Evolutionary conservation across 1,140 invertebrate species (phyloP), one percentile per base, ranked within the genome.

Genomic region (Cotesia chilonis): DNA sequence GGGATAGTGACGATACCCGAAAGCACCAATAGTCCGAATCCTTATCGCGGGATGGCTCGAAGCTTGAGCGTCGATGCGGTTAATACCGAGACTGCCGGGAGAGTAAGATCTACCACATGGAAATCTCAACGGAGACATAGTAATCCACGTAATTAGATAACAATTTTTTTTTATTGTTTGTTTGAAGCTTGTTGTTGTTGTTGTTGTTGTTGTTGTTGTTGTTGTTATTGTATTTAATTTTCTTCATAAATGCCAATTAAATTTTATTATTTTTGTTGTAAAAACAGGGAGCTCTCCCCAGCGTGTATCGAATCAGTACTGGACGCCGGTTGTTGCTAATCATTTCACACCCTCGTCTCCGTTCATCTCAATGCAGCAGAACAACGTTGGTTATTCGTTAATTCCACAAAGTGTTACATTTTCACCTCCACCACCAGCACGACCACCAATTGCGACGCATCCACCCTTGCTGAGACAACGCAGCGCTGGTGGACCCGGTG

Each of bases 11-110:
- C 82, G 28, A 75, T 82, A 55, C 75, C 75, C 71, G 82, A 84
- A 73, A 80, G 82, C 73, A 77, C 82, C 65, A 72, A 77, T 7
- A 47, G 7, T 14, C 76, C 77, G 41, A 81, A 83, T 77, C 84
- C 83, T 72, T 85, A 86, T 74, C 88, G 88, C 68, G 89, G 88
- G 4, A 85, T 88, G 20, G 89, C 89, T 61, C 88, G 92, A 17
- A 93, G 92, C 68, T 88, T 93, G 59, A 93, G 92, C 68, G 90
- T 93, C 37, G 93, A 94, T 82, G 92, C 92, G n/a, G 92, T 94
- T 14, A 91, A 94, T 79, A 94, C 92, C 12, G 92, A 92, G 71
- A 90, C 89, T 6, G 90, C 91, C 20, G 93, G 93, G 12, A 89
- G 90, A 54, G 89, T 94, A 35, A 88, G 93, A 38, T 94, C 92